These are phyloP conservation scores for Boleophthalmus pectinirostris DNA, from an alignment of 2,113 vertebrate species.

Conservation along the genomic window DNA sequence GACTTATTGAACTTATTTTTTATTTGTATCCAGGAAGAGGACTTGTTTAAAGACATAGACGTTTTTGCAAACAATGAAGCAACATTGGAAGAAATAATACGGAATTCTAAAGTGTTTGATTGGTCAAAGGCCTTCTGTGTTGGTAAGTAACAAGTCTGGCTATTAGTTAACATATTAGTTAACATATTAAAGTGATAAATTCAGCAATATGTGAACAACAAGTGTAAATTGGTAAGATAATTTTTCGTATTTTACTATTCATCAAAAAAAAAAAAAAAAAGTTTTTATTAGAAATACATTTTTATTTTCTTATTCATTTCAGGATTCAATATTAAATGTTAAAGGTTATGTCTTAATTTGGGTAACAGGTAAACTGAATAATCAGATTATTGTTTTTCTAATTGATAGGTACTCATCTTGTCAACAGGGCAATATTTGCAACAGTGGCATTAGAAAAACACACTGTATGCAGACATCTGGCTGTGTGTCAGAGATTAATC, in stretches of 20 bases:
- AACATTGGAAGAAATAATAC: constrained; percentile 43
- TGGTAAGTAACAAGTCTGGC: constrained; percentile 29
- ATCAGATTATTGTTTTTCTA: not conserved
- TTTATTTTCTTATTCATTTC: too few species aligned
- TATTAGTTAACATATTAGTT: too few species aligned
- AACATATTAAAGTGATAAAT: not conserved
- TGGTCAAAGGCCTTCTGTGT: constrained; percentile 57
- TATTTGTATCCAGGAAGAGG: constrained; percentile 33
- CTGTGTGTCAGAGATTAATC: constrained; percentile 54
- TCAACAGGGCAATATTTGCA: constrained; percentile 40
- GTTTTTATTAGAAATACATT: too few species aligned
- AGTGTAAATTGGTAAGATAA: not conserved
- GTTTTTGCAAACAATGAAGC: constrained; percentile 59
- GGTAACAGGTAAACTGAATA: not conserved
- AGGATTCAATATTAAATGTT: too few species aligned
- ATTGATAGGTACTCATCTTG: constrained; percentile 30
- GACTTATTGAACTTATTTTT: not conserved
- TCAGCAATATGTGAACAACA: not conserved
- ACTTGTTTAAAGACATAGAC: constrained; percentile 44
- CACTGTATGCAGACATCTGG: not conserved
- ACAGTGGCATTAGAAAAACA: constrained; percentile 43
- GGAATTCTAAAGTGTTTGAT: constrained; percentile 29
- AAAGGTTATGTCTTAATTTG: too few species aligned
- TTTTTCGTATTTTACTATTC: not conserved
- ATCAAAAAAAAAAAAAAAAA: not conserved